Conservation (phyloP, 1,140 invertebrate genomes). For the Orius insidiosus region DNA sequence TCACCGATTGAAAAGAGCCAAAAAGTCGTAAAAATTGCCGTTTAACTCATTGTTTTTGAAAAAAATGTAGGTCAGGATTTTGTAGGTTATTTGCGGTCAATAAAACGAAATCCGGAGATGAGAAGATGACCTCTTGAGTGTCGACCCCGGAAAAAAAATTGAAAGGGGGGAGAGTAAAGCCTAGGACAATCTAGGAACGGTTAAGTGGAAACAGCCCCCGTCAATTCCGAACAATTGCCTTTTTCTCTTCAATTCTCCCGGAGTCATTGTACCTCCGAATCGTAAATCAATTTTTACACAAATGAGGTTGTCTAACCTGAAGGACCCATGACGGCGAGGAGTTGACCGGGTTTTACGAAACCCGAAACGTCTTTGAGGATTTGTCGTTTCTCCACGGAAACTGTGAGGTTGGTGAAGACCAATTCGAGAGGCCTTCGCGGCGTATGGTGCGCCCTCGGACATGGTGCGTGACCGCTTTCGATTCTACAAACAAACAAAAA, state of each 20-base stretch:
- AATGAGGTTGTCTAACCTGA: constrained; percentile 35
- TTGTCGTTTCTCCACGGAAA: constrained; percentile 35
- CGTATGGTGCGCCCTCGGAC: constrained; percentile 18
- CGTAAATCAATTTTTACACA: too few species aligned
- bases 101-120: too few species aligned
- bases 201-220: constrained; percentile 2
- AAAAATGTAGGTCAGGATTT: too few species aligned
- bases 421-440: constrained; percentile 44
- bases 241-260: not conserved
- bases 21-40: too few species aligned
- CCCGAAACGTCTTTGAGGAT: constrained; percentile 57
- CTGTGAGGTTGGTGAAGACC: constrained; percentile 44
- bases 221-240: constrained; percentile 4
- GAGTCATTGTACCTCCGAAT: too few species aligned
- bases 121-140: too few species aligned
- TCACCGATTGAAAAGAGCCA: too few species aligned
- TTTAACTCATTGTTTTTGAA: too few species aligned
- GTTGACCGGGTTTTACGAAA: constrained; percentile 54
- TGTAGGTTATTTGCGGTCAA: too few species aligned
- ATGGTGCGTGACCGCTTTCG: constrained; percentile 19
- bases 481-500: constrained; percentile 26
- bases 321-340: constrained; percentile 69
- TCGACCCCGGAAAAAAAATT: too few species aligned
- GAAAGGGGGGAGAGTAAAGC: not conserved
- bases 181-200: constrained; percentile 1